Base-by-base conservation (phyloP, 2,888 invertebrate genomes). In the Perdita meconis region DNA sequence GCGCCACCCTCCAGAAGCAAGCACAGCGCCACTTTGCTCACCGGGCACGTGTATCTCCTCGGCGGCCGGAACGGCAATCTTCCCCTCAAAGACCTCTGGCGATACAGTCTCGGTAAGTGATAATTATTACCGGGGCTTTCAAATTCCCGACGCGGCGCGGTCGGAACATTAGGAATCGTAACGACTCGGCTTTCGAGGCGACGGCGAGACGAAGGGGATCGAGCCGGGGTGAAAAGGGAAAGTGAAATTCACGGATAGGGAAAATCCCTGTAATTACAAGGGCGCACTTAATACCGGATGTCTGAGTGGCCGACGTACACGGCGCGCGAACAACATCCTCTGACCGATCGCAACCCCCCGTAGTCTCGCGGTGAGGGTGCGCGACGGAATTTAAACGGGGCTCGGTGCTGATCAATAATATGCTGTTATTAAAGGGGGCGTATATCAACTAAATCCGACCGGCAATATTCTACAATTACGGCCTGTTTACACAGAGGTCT, bases 61-160 rank as follows among this genome's bases (percentile, higher is more conserved):
- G 97, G 97, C 13, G 97, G 97, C n/a, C 93, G 97, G 57, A 97
- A 97, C 90, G 96, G 96, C 22, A 95, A 96, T 87, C 93, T 96
- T 84, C 97, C 97, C 2, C 94, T 97, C 74, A 95, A 96, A 91
- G 97, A 98, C 93, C 95, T 97, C 90, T 98, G 97, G 97, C 95
- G 95, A 87, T 96, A 96, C 89, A 95, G 95, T 86, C 93, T 97
- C 56, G 95, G 96, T 96, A 88, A 93, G 93, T 64, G 71, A 65
- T 55, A 53, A 65, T 59, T 53, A 34, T 22, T 24, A 16, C 38
- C 38, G 0, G 8, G 16, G 51, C 5, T 55, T 72, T 61, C 24
- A 61, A 60, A 67, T 40, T 8, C 6, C 47, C 3, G 4, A 19
- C 47, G 10, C 6, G n/a, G 8, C 59, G n/a, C n/a, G n/a, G n/a